A percentile compares a stretch with the other conserved stretches of the same genome.
These are phyloP conservation scores for Rotaria magnacalcarata DNA, from an alignment of 2,888 invertebrate species.

Conservation along the genomic window DNA sequence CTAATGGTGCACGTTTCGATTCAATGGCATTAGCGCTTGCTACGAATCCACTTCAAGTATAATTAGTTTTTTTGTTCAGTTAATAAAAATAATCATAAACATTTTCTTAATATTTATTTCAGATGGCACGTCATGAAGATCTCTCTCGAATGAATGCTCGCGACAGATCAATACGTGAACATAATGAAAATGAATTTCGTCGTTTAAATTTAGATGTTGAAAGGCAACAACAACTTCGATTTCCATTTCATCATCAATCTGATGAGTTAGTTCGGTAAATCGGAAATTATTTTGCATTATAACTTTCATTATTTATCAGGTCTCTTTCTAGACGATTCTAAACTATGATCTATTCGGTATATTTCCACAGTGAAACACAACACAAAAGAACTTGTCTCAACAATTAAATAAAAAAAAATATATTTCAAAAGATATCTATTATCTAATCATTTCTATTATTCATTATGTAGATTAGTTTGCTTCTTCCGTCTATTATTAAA, in stretches of 20 bases:
- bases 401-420: background rate
- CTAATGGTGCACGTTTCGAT: background rate
- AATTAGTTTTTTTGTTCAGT: too few relatives aligned
- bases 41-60: background rate
- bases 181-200: conserved; percentile 34
- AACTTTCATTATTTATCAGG: background rate
- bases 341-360: background rate
- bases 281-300: background rate
- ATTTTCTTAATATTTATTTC: background rate
- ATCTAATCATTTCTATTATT: background rate
- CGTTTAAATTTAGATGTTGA: conserved; percentile 6
- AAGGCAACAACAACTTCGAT: conserved; percentile 19
- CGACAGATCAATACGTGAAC: background rate
- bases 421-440: background rate
- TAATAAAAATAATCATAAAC: background rate
- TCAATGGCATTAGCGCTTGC: background rate
- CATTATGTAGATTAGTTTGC: background rate
- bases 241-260: background rate
- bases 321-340: background rate
- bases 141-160: background rate
- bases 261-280: conserved; percentile 27
- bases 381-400: background rate
- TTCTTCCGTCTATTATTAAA: background rate
- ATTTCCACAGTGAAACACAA: background rate
- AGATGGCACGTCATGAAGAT: conserved; percentile 35